Evolutionary conservation across 2,113 vertebrate species (phyloP), one percentile per base, ranked within the genome.

Genomic region (Mustelus asterias): DNA sequence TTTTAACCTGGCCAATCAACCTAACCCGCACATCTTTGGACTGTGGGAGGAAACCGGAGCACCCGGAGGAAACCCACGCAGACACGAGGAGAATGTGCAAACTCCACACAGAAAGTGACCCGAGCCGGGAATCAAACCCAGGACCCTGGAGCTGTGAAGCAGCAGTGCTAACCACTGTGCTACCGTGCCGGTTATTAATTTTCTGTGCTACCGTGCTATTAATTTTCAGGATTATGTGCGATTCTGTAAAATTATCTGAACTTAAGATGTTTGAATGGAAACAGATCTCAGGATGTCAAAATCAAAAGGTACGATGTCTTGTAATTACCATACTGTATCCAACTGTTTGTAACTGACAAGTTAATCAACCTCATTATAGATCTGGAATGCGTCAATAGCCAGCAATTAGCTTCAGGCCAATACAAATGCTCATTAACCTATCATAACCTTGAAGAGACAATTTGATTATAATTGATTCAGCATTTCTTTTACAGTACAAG

Each of bases 341-440:
- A 94, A 41, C 63, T 94, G 7, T 33, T 90, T 63, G 54, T 60
- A 90, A 63, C 63, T 94, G 90, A 67, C 90, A 94, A 94, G 41
- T 69, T 94, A 94, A 94, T 67, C 63, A 94, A 94, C 60, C 63
- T 37, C 63, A 94, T 65, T 94, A 94, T 94, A 67, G 90, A 69
- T 94, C 63, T 94, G 63, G 63, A 67, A 41, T 94, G 90, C 33
- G 6, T 94, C 90, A 67, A 94, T 94, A 69, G 86, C 18, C 90
- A 94, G 60, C 90, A 94, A 94, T 67, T 67, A 94, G 90, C 63
- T 67, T 94, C 90, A 67, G 90, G 90, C 63, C 63, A 94, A 37
- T 67, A 94, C 90, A 94, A 94, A 41, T 67, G 90, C n/a, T 94
- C 90, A 94, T 94, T 94, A 94, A 94, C 90, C 90, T 41, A 69